These are phyloP conservation scores for Aphaenogaster floridana DNA, from an alignment of 1,140 invertebrate species.

Conservation along the genomic window DNA sequence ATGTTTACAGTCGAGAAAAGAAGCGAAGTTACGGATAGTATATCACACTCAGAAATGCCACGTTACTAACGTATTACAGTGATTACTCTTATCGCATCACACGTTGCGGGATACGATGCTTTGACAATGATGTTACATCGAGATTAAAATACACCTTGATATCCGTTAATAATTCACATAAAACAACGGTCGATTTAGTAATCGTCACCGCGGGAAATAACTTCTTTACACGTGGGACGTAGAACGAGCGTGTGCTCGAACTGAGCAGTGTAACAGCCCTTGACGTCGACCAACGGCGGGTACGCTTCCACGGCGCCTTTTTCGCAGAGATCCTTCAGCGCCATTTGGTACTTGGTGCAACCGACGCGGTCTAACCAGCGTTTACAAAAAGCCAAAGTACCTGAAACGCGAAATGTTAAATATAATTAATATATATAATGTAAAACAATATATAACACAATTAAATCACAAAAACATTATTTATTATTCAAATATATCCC, in stretches of 20 bases:
- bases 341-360: conserved; percentile 99
- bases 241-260: conserved; percentile 99
- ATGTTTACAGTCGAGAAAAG: not conserved
- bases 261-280: conserved; percentile 99
- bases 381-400: conserved; percentile 99
- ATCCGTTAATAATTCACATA: conserved; percentile 35
- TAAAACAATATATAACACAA: too few relatives aligned
- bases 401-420: conserved; percentile 67
- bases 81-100: not conserved
- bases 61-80: conserved; percentile 17
- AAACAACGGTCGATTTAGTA: conserved; percentile 89
- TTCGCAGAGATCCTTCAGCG: conserved; percentile 99
- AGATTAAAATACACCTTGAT: conserved; percentile 49
- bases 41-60: conserved; percentile 19
- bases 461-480: too few relatives aligned
- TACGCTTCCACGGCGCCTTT: conserved; percentile 98
- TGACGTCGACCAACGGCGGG: conserved; percentile 98
- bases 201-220: conserved; percentile 98
- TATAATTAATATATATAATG: too few relatives aligned
- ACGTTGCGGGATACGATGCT: not conserved
- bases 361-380: conserved; percentile 99
- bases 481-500: not conserved
- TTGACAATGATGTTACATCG: conserved; percentile 39
- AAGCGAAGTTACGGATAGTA: not conserved
- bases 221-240: conserved; percentile 99